phyloP scores from a whole-genome alignment of 23 tunicate genomes.

The Botrylloides violaceus region DNA sequence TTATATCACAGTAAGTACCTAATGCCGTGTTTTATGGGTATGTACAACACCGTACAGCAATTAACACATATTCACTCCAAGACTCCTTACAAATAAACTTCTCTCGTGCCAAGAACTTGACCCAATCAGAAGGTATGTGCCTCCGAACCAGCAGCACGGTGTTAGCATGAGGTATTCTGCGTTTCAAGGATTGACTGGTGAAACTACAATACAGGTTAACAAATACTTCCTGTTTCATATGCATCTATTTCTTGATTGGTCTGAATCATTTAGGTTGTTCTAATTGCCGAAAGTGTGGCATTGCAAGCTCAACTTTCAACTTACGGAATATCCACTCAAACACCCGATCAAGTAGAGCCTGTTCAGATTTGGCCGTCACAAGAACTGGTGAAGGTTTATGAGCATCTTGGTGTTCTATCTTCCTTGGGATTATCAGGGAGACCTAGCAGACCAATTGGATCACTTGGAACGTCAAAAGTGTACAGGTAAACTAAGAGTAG shows the following conservation, averaged over 20 bases:
- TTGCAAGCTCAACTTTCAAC: constrained; percentile 62
- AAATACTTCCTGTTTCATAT: background rate
- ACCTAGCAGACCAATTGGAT: constrained; percentile 91
- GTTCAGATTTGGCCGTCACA: constrained; percentile 95
- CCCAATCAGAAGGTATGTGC: constrained; percentile 61
- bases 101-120: constrained; percentile 55
- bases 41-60: background rate
- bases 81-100: constrained; percentile 41
- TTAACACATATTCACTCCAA: background rate
- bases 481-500: constrained; percentile 55
- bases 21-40: background rate
- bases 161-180: constrained; percentile 90
- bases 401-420: constrained; percentile 49
- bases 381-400: constrained; percentile 72
- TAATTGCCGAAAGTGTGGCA: constrained; percentile 74
- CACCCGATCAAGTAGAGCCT: constrained; percentile 84
- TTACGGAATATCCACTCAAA: constrained; percentile 73
- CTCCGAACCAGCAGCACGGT: constrained; percentile 38
- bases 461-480: constrained; percentile 68
- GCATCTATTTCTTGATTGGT: background rate
- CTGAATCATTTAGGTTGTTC: constrained; percentile 31
- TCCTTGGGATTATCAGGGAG: constrained; percentile 82
- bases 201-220: constrained; percentile 77
- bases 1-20: constrained; percentile 47
- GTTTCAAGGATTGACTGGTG: constrained; percentile 49